Percentiles rank a stretch among this genome's conserved stretches.
phyloP scores from a whole-genome alignment of 2,888 invertebrate species.

The Monopis laevigella region DNA sequence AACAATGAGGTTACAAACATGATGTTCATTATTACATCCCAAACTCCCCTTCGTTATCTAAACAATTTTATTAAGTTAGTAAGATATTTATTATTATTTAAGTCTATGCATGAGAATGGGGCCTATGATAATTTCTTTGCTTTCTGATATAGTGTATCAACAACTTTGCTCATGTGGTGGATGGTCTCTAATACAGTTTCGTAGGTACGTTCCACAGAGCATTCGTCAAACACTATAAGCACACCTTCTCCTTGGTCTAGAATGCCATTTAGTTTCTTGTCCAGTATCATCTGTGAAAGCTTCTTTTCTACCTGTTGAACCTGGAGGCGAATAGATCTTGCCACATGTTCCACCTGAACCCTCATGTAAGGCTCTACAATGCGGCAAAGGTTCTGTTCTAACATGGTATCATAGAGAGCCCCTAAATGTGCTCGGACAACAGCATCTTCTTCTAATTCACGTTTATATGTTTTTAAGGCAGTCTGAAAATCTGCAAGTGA shows the following conservation, averaged over 20 bases:
- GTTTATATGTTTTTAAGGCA: conserved; percentile 85
- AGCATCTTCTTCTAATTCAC: conserved; percentile 93
- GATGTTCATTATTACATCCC: too few relatives aligned
- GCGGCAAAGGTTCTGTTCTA: conserved; percentile 98
- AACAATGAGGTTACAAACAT: too few relatives aligned
- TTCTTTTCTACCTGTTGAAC: conserved; percentile 96
- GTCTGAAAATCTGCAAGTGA: conserved; percentile 97
- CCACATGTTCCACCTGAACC: conserved; percentile 94
- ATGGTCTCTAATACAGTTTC: conserved; percentile 97
- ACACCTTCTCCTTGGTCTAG: conserved; percentile 99
- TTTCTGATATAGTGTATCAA: conserved; percentile 98
- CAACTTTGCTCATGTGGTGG: conserved; percentile 99
- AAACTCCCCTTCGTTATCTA: too few relatives aligned
- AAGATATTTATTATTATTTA: too few relatives aligned
- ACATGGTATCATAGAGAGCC: conserved; percentile 96
- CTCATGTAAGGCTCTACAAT: conserved; percentile 99
- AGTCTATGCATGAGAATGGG: too few relatives aligned
- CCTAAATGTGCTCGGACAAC: conserved; percentile 97
- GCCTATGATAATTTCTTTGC: conserved; percentile 94
- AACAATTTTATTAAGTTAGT: too few relatives aligned
- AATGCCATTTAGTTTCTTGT: conserved; percentile 96
- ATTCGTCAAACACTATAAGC: conserved; percentile 96
- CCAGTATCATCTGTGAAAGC: conserved; percentile 99
- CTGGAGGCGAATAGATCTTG: conserved; percentile 88
- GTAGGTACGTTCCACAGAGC: conserved; percentile 94